Evolutionary conservation across 1,140 invertebrate genomes (phyloP), one percentile per base, ranked within the genome.

Genomic region (Philotrypesis tridentata): DNA sequence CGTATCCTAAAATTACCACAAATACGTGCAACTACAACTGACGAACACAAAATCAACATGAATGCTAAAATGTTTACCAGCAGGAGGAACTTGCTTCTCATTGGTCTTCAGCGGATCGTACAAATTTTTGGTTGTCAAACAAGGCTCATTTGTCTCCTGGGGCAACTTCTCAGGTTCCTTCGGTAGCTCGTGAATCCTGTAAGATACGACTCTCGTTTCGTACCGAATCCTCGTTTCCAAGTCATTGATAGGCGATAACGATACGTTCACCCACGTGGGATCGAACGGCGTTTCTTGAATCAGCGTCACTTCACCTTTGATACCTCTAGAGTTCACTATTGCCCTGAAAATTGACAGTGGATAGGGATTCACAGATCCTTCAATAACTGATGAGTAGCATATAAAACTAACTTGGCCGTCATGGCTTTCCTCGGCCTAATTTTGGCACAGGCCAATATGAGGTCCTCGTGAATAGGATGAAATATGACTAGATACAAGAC

Each of bases 401-500:
- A 75, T 43, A 55, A 76, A 61, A 93, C 94, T 94, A 90, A 97
- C 96, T 95, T 96, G 29, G 94, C 93, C 61, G 92, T 93, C 83
- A 94, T 93, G 1, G 95, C 92, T 85, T 93, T 93, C 27, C 94
- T 93, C 31, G 94, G 92, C 83, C 94, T 93, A 80, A 99, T 95
- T 89, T 96, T 96, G 17, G 97, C 96, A 90, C 98, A 99, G 0
- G 95, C 95, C 83, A 97, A 90, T 87, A 97, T 96, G 65, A 95
- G 95, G 83, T 97, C 96, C 1, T 93, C 89, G 88, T 97, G 96
- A 63, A 94, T 94, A 76, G 94, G 94, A 86, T 98, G 97, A 87
- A 96, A 97, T 17, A 98, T 92, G 11, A 97, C 97, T 25, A 98
- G 91, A 89, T 97, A 98, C 12, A 98, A 91, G 68, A 94, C 94